Evolutionary conservation across 64 coral and sea anemone species (phyloP), one percentile per base, ranked within the genome.

Genomic region (Orbicella faveolata): DNA sequence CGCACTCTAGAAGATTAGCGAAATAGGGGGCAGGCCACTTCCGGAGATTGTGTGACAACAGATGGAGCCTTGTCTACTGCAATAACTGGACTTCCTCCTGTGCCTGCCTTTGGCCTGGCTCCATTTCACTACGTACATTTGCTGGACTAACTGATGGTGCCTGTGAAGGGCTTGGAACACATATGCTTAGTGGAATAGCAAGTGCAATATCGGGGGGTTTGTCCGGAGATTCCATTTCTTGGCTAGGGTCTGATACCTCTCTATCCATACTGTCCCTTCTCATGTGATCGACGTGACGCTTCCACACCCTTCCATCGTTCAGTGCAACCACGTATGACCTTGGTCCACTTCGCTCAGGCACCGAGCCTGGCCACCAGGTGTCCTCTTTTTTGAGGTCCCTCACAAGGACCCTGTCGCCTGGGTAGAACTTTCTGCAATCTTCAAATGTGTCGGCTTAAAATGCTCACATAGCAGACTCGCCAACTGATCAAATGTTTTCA

Each of bases 221-320:
- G 30, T 30, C 30, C 30, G 0, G 63, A 18, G 63, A 65, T 16
- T 65, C 63, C 63, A 3, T 21, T 4, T 16, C 14, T 18, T 18
- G 14, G 18, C 52, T 16, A 51, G 75, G 34, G 2, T 36, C 44
- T 64, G 37, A 30, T 30, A 30, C 30, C 30, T 30, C 23, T 51
- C 19, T 70, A 69, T 52, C 21, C 33, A 52, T 73, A 72, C 34
- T 61, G 14, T 61, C 37, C 23, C 83, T 73, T 44, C 76, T 69
- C 21, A 88, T 4, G 61, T 75, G 91, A 74, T 83, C 78, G 1
- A 76, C 63, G 21, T 88, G 91, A 15, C 65, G 25, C 52, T 93
- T 93, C 91, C 84, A 93, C 30, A 87, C 84, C 33, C 84, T 23
- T 30, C 91, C 91, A n/a, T 88, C 67, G 1, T 93, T 74, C 16